These are phyloP conservation scores for Rhamphomyia laevipes DNA, from an alignment of 2,888 invertebrate genomes.

Conservation along the genomic window DNA sequence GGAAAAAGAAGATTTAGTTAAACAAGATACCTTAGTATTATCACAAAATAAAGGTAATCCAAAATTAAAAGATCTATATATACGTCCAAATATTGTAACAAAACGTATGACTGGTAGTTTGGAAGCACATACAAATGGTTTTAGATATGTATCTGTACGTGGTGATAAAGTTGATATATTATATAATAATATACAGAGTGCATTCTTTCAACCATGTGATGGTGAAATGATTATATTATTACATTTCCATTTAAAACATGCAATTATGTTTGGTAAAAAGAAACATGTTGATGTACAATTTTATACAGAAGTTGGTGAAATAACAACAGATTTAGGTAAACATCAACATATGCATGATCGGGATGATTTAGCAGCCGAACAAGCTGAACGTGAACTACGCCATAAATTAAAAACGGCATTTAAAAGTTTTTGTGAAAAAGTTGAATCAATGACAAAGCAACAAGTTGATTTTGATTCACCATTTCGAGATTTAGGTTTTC, in stretches of 20 bases:
- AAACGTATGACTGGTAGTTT: conserved; percentile 88
- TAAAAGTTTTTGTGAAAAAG: conserved; percentile 96
- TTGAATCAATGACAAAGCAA: conserved; percentile 88
- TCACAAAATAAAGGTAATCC: conserved; percentile 96
- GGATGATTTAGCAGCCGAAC: conserved; percentile 97
- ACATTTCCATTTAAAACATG: conserved; percentile 97
- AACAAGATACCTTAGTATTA: conserved; percentile 90
- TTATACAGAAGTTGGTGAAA: conserved; percentile 99
- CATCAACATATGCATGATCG: conserved; percentile 99
- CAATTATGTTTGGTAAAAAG: conserved; percentile 99
- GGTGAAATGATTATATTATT: conserved; percentile 99
- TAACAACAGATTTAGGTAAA: conserved; percentile 97
- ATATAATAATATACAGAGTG: conserved; percentile 98
- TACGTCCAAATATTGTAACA: conserved; percentile 96
- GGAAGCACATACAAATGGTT: conserved; percentile 94
- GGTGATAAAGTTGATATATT: conserved; percentile 99
- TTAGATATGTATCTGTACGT: conserved; percentile 94
- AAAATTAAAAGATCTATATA: conserved; percentile 92
- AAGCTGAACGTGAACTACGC: conserved; percentile 91
- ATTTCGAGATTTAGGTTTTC: conserved; percentile 95
- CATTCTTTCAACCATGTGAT: conserved; percentile 98
- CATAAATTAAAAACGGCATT: conserved; percentile 96
- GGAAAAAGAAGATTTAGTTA: conserved; percentile 96
- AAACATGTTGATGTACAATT: conserved; percentile 99
- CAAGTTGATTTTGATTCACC: conserved; percentile 98